A percentile compares a stretch with the other conserved stretches of the same genome.
Evolutionary conservation across 2,113 vertebrate genomes (phyloP).

Genomic region (Corvus moneduloides): DNA sequence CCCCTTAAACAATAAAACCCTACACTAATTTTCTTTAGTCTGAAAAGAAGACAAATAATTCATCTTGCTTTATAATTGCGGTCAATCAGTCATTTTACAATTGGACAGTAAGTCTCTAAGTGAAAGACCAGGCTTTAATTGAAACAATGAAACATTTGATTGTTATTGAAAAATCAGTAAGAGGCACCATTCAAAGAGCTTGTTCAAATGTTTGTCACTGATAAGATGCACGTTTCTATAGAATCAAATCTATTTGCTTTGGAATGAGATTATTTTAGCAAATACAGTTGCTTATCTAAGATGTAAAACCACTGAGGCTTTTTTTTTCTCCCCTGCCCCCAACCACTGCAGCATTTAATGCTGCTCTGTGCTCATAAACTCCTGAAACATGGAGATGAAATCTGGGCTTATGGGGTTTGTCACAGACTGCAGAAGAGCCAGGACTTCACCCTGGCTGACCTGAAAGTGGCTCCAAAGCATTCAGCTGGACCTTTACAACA

Average conservation of each 20-base stretch:
- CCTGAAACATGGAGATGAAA: neutral
- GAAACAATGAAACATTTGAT: slow-evolving; percentile 27
- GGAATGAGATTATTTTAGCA: slow-evolving; percentile 33
- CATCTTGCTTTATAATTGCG: neutral
- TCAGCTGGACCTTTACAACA: neutral
- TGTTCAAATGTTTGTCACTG: slow-evolving; percentile 17
- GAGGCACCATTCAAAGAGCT: neutral
- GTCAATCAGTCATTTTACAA: slow-evolving; percentile 8
- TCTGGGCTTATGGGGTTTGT: slow-evolving; percentile 29
- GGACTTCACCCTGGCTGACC: slow-evolving; percentile 26
- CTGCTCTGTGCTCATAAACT: neutral
- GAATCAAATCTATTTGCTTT: slow-evolving; percentile 22
- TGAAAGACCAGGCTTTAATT: slow-evolving; percentile 16
- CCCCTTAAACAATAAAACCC: slow-evolving; percentile 7
- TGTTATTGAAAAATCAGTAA: slow-evolving; percentile 13
- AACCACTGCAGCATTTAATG: neutral
- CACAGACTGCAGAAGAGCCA: neutral
- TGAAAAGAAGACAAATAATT: slow-evolving; percentile 21
- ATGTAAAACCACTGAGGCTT: neutral
- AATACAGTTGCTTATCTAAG: slow-evolving; percentile 30
- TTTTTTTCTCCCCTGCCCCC: neutral
- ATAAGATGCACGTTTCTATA: slow-evolving; percentile 28
- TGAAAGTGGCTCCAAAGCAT: neutral
- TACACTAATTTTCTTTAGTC: slow-evolving; percentile 6
- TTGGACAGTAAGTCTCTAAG: slow-evolving; percentile 12